Evolutionary conservation across 92 coral and sea anemone species (phyloP).

Genomic region (Hydrozoanthus gracilis): DNA sequence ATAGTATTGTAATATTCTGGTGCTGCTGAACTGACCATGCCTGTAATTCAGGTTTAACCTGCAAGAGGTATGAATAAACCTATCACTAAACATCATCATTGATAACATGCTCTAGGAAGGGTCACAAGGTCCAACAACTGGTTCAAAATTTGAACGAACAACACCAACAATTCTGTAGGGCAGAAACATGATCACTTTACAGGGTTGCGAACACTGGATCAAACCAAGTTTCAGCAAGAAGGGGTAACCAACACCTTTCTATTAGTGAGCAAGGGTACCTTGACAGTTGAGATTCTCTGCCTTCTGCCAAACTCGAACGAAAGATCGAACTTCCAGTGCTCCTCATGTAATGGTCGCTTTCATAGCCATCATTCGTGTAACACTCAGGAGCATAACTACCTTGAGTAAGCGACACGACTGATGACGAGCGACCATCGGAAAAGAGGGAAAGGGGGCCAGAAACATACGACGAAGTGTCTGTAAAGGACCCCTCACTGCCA

Average conservation of each 20-base stretch:
- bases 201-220: too few species aligned
- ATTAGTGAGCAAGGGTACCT: slow-evolving; percentile 13
- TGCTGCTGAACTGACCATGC: too few species aligned
- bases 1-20: too few species aligned
- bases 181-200: too few species aligned
- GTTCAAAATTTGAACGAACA: too few species aligned
- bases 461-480: slow-evolving; percentile 76
- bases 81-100: too few species aligned
- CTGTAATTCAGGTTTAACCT: too few species aligned
- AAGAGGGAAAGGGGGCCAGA: slow-evolving; percentile 90
- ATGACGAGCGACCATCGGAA: slow-evolving; percentile 91
- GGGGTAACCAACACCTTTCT: neutral
- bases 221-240: too few species aligned
- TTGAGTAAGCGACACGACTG: slow-evolving; percentile 84
- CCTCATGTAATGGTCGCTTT: slow-evolving; percentile 76
- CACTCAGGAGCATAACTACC: slow-evolving; percentile 96
- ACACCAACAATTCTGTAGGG: too few species aligned
- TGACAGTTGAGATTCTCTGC: slow-evolving; percentile 56
- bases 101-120: too few species aligned
- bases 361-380: slow-evolving; percentile 92
- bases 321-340: slow-evolving; percentile 84
- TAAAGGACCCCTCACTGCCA: slow-evolving; percentile 78
- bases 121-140: too few species aligned
- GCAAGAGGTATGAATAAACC: too few species aligned
- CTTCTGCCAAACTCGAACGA: slow-evolving; percentile 68